phyloP scores from a whole-genome alignment of 2,113 vertebrate genomes.

The Sorex araneus region DNA sequence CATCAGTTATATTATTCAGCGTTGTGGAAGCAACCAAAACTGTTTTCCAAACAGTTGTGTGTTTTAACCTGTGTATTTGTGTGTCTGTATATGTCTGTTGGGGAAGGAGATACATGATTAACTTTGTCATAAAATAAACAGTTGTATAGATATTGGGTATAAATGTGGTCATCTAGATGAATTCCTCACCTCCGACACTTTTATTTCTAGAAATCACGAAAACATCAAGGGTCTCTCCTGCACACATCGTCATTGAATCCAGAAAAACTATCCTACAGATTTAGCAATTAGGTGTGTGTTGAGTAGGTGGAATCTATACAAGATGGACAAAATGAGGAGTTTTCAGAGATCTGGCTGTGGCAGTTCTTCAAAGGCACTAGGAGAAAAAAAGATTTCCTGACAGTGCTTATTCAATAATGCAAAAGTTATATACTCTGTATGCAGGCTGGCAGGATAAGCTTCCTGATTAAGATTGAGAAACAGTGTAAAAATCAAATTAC shows the following conservation, averaged over 20 bases:
- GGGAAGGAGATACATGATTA: not conserved
- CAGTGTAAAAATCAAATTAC: not conserved
- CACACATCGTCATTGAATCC: not conserved
- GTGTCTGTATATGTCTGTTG: not conserved
- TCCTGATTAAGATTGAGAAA: not conserved
- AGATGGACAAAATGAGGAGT: not conserved
- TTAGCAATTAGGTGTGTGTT: not conserved
- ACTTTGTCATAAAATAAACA: not conserved
- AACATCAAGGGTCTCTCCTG: not conserved
- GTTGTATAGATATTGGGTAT: not conserved
- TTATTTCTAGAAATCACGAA: conserved; percentile 17
- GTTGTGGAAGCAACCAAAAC: not conserved
- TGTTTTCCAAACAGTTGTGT: too few species aligned
- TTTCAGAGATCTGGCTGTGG: not conserved
- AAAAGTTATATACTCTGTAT: not conserved
- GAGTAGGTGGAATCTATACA: not conserved
- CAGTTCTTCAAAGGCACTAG: not conserved
- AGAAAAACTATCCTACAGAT: not conserved
- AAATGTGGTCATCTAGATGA: not conserved
- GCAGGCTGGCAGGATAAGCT: not conserved
- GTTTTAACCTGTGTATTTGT: not conserved
- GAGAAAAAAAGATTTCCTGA: not conserved
- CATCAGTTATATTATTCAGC: not conserved
- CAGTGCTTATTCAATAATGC: not conserved
- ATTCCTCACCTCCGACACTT: too few species aligned